Evolutionary conservation across 2,797 vertebrate species (phyloP).

Genomic region (Manis javanica): DNA sequence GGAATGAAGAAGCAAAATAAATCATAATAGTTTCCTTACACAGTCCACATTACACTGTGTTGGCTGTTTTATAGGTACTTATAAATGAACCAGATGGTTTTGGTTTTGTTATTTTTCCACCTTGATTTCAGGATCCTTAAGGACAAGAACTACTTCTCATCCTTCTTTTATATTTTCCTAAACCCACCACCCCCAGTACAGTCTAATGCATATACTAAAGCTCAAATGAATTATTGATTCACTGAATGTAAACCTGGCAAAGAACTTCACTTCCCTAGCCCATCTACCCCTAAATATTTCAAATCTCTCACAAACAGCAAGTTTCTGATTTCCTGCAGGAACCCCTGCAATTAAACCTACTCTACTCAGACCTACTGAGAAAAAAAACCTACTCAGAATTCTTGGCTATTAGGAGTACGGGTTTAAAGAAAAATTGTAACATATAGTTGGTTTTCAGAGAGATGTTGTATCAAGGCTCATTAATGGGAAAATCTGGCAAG

Average conservation of each 20-base stretch:
- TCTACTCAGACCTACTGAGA: not conserved
- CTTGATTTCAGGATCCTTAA: constrained; percentile 46
- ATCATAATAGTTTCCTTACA: constrained; percentile 15
- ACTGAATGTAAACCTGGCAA: constrained; percentile 1
- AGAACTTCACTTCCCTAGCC: not conserved
- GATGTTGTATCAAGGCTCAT: not conserved
- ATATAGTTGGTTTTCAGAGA: not conserved
- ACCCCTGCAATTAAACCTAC: not conserved
- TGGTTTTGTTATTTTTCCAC: not conserved
- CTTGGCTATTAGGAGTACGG: not conserved
- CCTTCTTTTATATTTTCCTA: constrained; percentile 5
- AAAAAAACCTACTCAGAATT: not conserved
- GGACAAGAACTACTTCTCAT: not conserved
- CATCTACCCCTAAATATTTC: not conserved
- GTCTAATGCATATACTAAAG: not conserved
- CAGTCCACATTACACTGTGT: not conserved
- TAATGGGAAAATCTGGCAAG: not conserved
- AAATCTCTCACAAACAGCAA: constrained; percentile 35
- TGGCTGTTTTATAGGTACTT: not conserved
- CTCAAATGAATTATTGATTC: not conserved
- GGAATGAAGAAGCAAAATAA: not conserved
- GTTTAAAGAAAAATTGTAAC: not conserved
- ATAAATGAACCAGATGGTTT: not conserved
- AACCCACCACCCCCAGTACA: not conserved
- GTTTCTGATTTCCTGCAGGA: not conserved